A percentile compares a stretch with the other conserved stretches of the same genome.
phyloP scores from a whole-genome alignment of 2,113 vertebrate genomes.

The Pycnonotus jocosus region DNA sequence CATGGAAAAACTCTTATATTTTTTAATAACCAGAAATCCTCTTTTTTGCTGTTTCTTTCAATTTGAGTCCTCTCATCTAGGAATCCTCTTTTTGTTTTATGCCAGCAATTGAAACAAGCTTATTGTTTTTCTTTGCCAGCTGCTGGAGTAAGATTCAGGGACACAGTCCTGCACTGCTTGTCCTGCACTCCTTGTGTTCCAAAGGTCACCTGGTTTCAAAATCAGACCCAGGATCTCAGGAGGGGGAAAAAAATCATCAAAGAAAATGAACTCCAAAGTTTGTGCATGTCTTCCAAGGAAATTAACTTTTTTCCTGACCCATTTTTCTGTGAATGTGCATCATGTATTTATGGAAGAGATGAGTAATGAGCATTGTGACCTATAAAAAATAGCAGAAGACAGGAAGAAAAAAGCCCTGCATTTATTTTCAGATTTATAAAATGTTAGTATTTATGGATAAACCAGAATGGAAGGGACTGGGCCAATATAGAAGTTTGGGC shows the following conservation, averaged over 20 bases:
- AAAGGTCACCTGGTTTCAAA: neutral
- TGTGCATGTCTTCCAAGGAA: neutral
- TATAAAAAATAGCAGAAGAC: neutral
- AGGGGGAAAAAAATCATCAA: neutral
- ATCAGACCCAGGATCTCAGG: neutral
- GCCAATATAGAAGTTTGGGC: neutral
- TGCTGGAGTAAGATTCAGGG: neutral
- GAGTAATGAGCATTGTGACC: neutral
- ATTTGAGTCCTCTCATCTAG: neutral
- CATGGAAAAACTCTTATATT: neutral
- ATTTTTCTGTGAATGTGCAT: neutral
- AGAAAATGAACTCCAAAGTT: neutral
- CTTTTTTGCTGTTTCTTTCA: neutral
- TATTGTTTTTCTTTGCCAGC: neutral
- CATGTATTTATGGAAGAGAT: neutral
- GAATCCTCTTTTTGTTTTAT: neutral
- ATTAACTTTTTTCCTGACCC: neutral
- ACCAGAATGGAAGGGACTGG: neutral
- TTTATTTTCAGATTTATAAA: neutral
- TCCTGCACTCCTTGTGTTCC: neutral
- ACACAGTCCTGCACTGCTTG: neutral
- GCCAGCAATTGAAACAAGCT: neutral
- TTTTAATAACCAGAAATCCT: constrained; percentile 5
- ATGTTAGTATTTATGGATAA: neutral
- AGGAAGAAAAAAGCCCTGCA: neutral